Base-by-base conservation (phyloP, 2,113 vertebrate species). In the Peromyscus maniculatus region DNA sequence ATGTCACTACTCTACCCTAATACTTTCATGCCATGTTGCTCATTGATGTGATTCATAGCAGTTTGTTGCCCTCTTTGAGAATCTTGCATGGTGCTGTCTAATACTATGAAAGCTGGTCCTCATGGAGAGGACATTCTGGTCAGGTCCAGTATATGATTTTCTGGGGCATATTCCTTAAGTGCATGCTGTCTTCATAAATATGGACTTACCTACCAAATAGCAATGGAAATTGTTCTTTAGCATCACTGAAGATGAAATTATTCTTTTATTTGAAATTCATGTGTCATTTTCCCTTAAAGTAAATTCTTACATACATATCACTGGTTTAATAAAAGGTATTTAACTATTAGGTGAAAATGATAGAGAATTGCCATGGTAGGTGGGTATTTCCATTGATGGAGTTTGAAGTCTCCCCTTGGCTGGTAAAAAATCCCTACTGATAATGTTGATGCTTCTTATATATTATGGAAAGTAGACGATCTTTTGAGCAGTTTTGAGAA, bases 191-290 rank as follows among this genome's bases (percentile, higher is more conserved):
- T 59, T 59, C 52, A 39, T 7, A 83, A 83, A 59, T 57, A 33
- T 4, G 11, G 11, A 55, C 78, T 57, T 82, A n/a, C 17, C 19
- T n/a, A 11, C 10, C 19, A 55, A 6, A 82, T 82, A 22, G 57
- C 1, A 33, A 43, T 19, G 64, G 72, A 74, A 13, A 72, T 87
- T 52, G 31, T 78, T 94, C 0, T 36, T 84, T 93, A 0, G 0
- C 0, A 22, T 52, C 79, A 87, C n/a, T 2, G 31, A 49, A 87
- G 75, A 88, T 4, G 28, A 26, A 79, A 21, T 10, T 6, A 46
- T 87, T 87, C 21, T 69, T 96, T 96, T 88, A 15, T 90, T 95
- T 52, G 28, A 93, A 79, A 87, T 0, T 36, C 1, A 36, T 21
- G 6, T 57, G 36, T 26, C 87, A 90, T 59, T 57, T 94, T 78